A percentile compares a stretch with the other conserved stretches of the same genome.
Evolutionary conservation across 2,888 invertebrate species (phyloP).

Genomic region (Drosophila formosana): DNA sequence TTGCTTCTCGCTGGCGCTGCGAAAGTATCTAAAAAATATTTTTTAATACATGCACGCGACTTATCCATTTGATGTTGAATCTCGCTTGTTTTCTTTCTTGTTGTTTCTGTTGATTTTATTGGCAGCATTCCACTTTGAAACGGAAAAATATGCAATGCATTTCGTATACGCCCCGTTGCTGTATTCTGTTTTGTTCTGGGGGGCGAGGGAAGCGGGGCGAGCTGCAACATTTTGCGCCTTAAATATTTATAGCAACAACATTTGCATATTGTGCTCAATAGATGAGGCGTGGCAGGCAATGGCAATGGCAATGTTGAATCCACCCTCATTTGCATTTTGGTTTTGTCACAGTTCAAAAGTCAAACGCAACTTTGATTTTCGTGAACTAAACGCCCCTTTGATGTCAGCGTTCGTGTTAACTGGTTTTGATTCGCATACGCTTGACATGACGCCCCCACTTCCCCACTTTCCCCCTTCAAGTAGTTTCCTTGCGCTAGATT

Average conservation of each 20-base stretch:
- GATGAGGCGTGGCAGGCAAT: constrained; percentile 8
- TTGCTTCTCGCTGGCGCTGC: constrained; percentile 17
- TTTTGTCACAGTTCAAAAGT: constrained; percentile 21
- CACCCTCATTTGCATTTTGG: constrained; percentile 63
- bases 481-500: constrained; percentile 23
- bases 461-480: constrained; percentile 13
- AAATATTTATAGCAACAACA: constrained; percentile 57
- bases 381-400: constrained; percentile 68
- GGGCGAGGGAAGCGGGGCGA: too few species aligned
- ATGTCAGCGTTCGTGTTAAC: constrained; percentile 67
- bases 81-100: constrained; percentile 11
- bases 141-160: constrained; percentile 64
- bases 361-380: constrained; percentile 53
- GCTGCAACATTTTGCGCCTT: constrained; percentile 48
- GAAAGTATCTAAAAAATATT: constrained; percentile 80
- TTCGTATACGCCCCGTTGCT: constrained; percentile 26
- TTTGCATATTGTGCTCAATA: constrained; percentile 52
- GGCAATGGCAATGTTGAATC: background rate
- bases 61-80: constrained; percentile 61
- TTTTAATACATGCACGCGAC: constrained; percentile 78
- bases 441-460: constrained; percentile 7
- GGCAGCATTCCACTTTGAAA: constrained; percentile 46
- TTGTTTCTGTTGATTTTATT: constrained; percentile 47
- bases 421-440: constrained; percentile 40
- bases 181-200: background rate